Conservation (phyloP, 2,797 vertebrate species). For the Amphiprion clarkii region DNA sequence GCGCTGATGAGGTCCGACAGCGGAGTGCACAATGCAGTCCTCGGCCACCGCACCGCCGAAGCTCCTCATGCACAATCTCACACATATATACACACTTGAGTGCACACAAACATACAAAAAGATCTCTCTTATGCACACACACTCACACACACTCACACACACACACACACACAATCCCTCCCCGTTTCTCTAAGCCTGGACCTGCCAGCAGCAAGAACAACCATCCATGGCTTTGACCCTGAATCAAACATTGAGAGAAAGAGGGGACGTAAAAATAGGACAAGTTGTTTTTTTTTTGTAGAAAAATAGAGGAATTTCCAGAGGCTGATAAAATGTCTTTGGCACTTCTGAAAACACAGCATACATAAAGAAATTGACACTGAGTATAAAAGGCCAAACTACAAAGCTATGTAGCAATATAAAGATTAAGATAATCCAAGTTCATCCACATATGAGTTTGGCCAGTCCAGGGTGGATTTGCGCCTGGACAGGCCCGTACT, state of each 20-base stretch:
- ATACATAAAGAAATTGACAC: slow-evolving; percentile 41
- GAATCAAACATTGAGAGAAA: slow-evolving; percentile 61
- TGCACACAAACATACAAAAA: slow-evolving; percentile 49
- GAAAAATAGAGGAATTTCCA: slow-evolving; percentile 79
- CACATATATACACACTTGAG: slow-evolving; percentile 27
- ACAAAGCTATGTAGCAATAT: slow-evolving; percentile 46
- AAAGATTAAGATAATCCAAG: slow-evolving; percentile 48
- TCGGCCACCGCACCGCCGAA: slow-evolving; percentile 45
- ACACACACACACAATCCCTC: slow-evolving; percentile 36
- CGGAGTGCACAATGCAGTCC: slow-evolving; percentile 62
- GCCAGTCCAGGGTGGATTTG: slow-evolving; percentile 88
- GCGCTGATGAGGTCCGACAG: slow-evolving; percentile 73
- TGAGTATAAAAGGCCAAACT: slow-evolving; percentile 66
- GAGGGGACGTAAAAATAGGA: slow-evolving; percentile 64
- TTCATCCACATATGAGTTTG: slow-evolving; percentile 85
- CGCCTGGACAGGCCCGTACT: slow-evolving; percentile 91
- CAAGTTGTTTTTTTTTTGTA: slow-evolving; percentile 56
- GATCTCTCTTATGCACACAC: slow-evolving; percentile 27
- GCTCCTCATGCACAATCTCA: slow-evolving; percentile 43
- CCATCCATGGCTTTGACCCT: slow-evolving; percentile 71
- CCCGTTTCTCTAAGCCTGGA: slow-evolving; percentile 60
- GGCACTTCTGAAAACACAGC: slow-evolving; percentile 79
- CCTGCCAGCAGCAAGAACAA: slow-evolving; percentile 70
- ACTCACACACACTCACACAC: slow-evolving; percentile 21
- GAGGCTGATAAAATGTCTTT: slow-evolving; percentile 79